A percentile compares a stretch with the other conserved stretches of the same genome.
phyloP scores from a whole-genome alignment of 2,113 vertebrate species.

The Hepsetus odoe region DNA sequence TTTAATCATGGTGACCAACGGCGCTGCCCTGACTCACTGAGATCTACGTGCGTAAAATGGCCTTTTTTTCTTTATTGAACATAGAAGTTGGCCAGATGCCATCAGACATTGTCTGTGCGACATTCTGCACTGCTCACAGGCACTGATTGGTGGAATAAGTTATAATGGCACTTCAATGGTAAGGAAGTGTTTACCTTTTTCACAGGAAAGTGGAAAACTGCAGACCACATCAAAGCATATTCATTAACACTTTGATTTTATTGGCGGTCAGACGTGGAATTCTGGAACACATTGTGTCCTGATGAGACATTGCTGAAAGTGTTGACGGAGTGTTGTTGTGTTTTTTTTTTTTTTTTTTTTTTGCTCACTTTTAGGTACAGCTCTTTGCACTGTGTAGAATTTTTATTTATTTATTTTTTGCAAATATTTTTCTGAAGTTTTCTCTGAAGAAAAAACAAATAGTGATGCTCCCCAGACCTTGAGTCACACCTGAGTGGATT shows the following conservation, averaged over 20 bases:
- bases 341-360: no score
- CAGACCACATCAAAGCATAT: conserved; percentile 38
- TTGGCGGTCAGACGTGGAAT: not conserved
- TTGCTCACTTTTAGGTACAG: not conserved
- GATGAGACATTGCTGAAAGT: not conserved
- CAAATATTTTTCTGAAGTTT: not conserved
- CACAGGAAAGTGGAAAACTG: conserved; percentile 37
- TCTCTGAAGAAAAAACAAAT: no score
- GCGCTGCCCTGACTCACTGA: no score
- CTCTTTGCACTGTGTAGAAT: not conserved
- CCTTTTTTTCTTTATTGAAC: no score
- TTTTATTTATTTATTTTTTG: no score
- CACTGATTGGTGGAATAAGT: not conserved
- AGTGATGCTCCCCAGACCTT: no score
- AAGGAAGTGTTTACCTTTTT: conserved; percentile 52
- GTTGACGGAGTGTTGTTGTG: not conserved
- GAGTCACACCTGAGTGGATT: no score
- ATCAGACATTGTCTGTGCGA: not conserved
- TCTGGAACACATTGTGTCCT: not conserved
- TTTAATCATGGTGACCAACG: no score
- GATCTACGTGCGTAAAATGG: no score
- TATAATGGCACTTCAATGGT: not conserved
- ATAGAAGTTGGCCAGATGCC: not conserved
- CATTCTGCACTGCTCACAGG: not conserved
- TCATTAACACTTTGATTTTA: conserved; percentile 11